phyloP scores from a whole-genome alignment of 1,140 invertebrate species.

The Aphelenchoides fujianensis region DNA sequence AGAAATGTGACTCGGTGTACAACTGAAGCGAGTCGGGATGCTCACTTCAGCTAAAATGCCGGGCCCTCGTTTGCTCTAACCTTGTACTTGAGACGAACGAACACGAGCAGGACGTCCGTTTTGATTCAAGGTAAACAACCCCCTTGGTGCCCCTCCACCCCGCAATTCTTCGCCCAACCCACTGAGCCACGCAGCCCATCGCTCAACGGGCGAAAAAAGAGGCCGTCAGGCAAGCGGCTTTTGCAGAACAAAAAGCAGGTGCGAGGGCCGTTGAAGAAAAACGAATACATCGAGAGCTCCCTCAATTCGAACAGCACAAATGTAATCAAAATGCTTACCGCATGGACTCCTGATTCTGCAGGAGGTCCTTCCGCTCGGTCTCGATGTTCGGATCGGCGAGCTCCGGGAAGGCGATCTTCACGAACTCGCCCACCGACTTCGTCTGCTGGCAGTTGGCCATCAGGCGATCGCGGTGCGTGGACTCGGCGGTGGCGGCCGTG shows the following conservation, averaged over 20 bases:
- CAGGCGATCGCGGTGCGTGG: constrained; percentile 3
- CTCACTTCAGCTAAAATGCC: not conserved
- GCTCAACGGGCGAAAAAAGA: no score
- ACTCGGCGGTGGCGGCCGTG: not conserved
- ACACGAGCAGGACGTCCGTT: not conserved
- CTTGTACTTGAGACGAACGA: constrained; percentile 10
- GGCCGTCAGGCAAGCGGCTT: no score
- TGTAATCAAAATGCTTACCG: constrained; percentile 23
- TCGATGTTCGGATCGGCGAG: constrained; percentile 66
- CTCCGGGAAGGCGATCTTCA: constrained; percentile 76
- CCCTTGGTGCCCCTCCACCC: no score
- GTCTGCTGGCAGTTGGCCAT: constrained; percentile 52
- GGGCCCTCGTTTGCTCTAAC: not conserved
- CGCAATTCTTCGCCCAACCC: no score
- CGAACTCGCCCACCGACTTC: constrained; percentile 70
- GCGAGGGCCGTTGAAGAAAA: no score
- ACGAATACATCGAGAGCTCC: no score
- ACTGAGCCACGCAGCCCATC: no score
- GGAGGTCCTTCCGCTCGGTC: constrained; percentile 69
- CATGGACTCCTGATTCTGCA: constrained; percentile 66
- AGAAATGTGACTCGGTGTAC: constrained; percentile 10
- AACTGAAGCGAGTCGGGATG: not conserved
- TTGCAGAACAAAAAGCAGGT: no score
- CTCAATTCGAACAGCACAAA: no score
- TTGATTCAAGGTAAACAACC: constrained; percentile 6